These are phyloP conservation scores for Protophormia terraenovae DNA, from an alignment of 2,888 invertebrate genomes.

Conservation along the genomic window DNA sequence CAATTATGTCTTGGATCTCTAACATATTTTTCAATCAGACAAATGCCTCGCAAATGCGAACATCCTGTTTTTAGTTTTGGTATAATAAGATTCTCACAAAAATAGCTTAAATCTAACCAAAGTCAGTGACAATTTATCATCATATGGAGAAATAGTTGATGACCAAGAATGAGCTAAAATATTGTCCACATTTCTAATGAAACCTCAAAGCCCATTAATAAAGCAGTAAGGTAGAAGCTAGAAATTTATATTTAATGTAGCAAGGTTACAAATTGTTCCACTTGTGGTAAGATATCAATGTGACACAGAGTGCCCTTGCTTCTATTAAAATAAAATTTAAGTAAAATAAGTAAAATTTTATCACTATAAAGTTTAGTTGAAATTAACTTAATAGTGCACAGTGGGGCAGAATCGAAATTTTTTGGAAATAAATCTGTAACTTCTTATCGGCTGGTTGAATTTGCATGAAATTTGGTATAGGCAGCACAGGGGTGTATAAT, in stretches of 20 bases:
- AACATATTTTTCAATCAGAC: slow-evolving; percentile 73
- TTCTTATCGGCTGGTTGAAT: no score
- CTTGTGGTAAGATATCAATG: slow-evolving; percentile 64
- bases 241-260: slow-evolving; percentile 51
- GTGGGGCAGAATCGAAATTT: no score
- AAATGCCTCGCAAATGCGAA: slow-evolving; percentile 81
- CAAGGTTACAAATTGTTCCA: slow-evolving; percentile 70
- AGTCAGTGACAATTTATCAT: slow-evolving; percentile 77
- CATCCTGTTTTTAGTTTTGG: slow-evolving; percentile 73
- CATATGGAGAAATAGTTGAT: slow-evolving; percentile 68
- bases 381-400: no score
- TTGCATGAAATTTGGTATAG: no score
- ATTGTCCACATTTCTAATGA: slow-evolving; percentile 4
- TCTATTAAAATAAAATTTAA: no score
- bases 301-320: slow-evolving; percentile 73
- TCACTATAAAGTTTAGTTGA: no score
- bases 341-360: no score
- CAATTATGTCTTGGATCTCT: no score
- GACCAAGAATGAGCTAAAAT: not conserved
- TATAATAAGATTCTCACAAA: slow-evolving; percentile 72
- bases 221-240: slow-evolving; percentile 13
- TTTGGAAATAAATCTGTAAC: no score
- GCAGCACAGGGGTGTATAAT: no score
- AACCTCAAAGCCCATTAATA: slow-evolving; percentile 60
- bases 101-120: slow-evolving; percentile 76